Evolutionary conservation across 2,888 invertebrate species (phyloP).

Genomic region (Drosophila histrio): DNA sequence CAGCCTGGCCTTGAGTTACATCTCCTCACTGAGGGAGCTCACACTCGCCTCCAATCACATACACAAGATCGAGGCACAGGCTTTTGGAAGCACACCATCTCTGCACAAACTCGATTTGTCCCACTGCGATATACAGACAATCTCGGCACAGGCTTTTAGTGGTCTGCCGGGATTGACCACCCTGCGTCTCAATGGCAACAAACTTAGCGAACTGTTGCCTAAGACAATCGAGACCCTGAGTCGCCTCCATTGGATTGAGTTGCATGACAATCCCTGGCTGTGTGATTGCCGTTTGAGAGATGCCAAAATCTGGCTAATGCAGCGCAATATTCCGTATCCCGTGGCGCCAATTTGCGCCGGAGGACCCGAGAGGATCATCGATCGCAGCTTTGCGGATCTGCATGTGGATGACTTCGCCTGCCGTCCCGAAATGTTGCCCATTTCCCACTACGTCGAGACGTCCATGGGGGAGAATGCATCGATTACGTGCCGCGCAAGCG

Average conservation of each 20-base stretch:
- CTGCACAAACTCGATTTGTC: constrained; percentile 93
- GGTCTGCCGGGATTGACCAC: constrained; percentile 91
- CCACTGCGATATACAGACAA: constrained; percentile 91
- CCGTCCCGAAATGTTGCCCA: constrained; percentile 91
- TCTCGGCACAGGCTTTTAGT: constrained; percentile 91
- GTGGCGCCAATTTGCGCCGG: constrained; percentile 91
- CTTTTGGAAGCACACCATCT: constrained; percentile 90
- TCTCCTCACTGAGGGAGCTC: constrained; percentile 92
- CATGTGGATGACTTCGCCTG: constrained; percentile 94
- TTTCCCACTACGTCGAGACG: constrained; percentile 91
- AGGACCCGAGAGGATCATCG: constrained; percentile 88
- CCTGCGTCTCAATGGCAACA: constrained; percentile 92
- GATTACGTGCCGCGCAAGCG: constrained; percentile 91
- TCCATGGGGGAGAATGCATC: constrained; percentile 94
- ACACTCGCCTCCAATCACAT: constrained; percentile 93
- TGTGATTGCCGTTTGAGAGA: constrained; percentile 94
- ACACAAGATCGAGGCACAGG: constrained; percentile 90
- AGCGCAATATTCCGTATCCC: constrained; percentile 90
- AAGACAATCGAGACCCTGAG: constrained; percentile 90
- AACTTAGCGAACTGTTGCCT: constrained; percentile 89
- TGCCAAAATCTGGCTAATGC: constrained; percentile 92
- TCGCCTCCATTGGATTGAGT: constrained; percentile 91
- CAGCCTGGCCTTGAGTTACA: constrained; percentile 90
- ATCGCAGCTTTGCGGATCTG: constrained; percentile 90
- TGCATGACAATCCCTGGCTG: constrained; percentile 95